These are phyloP conservation scores for Micropterix aruncella DNA, from an alignment of 2,888 invertebrate genomes.

Conservation along the genomic window DNA sequence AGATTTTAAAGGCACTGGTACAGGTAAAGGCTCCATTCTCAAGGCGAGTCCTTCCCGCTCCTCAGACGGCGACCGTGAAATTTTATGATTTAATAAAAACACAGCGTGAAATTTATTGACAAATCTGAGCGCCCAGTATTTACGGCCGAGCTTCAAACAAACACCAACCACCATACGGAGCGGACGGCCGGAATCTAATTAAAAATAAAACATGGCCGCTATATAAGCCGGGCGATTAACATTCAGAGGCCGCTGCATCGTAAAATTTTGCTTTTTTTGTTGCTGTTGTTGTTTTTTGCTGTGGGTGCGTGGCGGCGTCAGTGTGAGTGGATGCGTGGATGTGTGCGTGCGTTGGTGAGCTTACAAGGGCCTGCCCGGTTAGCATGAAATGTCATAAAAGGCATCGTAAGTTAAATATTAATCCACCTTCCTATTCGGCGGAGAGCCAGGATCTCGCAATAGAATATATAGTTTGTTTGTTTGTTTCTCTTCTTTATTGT, in stretches of 20 bases:
- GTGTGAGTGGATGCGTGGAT: neutral
- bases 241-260: neutral
- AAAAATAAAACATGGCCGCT: neutral
- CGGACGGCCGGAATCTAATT: neutral
- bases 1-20: too few relatives aligned
- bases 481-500: neutral
- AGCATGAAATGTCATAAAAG: neutral
- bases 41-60: neutral
- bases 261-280: neutral
- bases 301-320: neutral
- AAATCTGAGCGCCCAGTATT: neutral
- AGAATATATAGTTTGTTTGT: neutral
- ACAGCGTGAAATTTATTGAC: neutral
- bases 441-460: neutral
- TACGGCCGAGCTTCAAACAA: neutral
- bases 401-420: neutral
- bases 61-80: neutral
- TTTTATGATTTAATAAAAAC: neutral
- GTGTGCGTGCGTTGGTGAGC: neutral
- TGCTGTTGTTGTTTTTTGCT: neutral
- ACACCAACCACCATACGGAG: too few relatives aligned
- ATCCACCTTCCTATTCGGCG: neutral
- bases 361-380: neutral
- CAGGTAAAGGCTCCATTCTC: neutral
- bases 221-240: neutral